phyloP scores from a whole-genome alignment of 2,797 vertebrate species.

The Oreochromis mossambicus region DNA sequence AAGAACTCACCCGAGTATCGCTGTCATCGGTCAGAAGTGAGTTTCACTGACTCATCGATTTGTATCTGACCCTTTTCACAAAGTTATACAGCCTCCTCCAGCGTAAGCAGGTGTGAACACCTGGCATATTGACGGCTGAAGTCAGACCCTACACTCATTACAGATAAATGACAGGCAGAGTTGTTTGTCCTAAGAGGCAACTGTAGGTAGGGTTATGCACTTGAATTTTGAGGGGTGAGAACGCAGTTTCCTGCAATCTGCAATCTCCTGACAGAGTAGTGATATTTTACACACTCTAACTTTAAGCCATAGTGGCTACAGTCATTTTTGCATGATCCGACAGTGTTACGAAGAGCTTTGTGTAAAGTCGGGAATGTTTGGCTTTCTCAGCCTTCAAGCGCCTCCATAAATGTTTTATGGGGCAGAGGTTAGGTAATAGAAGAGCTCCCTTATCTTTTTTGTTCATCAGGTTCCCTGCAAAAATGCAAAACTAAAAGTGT shows the following conservation, averaged over 20 bases:
- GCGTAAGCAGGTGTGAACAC: not conserved
- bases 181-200: not conserved
- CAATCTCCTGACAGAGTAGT: not conserved
- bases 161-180: not conserved
- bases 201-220: not conserved
- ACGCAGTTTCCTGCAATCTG: not conserved
- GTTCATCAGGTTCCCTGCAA: not conserved
- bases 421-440: not conserved
- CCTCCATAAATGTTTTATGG: not conserved
- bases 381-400: not conserved
- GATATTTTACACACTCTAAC: not conserved
- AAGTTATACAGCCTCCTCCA: not conserved
- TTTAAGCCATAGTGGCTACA: not conserved
- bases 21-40: not conserved
- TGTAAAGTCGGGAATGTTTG: not conserved
- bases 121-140: not conserved
- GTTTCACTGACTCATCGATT: not conserved
- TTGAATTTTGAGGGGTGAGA: not conserved
- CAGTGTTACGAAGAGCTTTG: not conserved
- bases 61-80: not conserved
- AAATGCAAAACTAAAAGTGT: not conserved
- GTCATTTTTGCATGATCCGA: not conserved
- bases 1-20: not conserved
- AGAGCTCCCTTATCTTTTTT: not conserved
- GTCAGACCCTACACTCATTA: not conserved